Conservation (phyloP, 2,888 invertebrate species). For the Apotomis capreana region DNA sequence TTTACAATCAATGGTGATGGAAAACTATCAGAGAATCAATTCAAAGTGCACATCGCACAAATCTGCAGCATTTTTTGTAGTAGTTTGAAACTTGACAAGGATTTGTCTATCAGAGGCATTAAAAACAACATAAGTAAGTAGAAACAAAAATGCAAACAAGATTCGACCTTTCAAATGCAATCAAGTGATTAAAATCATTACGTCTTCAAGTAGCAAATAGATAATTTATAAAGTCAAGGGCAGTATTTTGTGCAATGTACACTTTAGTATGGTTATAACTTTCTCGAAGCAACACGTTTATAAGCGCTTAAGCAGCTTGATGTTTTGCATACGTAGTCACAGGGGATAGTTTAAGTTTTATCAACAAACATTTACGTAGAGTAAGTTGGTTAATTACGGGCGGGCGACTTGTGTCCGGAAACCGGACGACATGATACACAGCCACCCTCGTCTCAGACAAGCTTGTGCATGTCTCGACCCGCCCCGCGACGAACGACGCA, state of each 20-base stretch:
- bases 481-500: slow-evolving; percentile 46
- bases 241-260: too few species aligned
- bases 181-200: too few species aligned
- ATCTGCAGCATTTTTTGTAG: too few species aligned
- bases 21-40: not conserved
- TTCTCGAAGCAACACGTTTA: not conserved
- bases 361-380: slow-evolving; percentile 47
- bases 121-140: too few species aligned
- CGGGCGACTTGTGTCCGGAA: slow-evolving; percentile 73
- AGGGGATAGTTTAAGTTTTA: slow-evolving; percentile 46
- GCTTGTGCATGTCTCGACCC: slow-evolving; percentile 59
- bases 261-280: not conserved
- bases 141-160: too few species aligned
- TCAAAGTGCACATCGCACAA: too few species aligned
- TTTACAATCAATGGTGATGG: not conserved
- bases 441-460: slow-evolving; percentile 76
- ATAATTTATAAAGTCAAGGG: too few species aligned
- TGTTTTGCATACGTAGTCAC: slow-evolving; percentile 29
- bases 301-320: not conserved
- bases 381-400: slow-evolving; percentile 80
- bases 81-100: too few species aligned
- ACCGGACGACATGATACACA: slow-evolving; percentile 81
- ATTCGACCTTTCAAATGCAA: too few species aligned
- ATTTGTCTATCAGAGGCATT: too few species aligned
- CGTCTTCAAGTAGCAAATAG: too few species aligned